Percentiles rank a stretch among this genome's conserved stretches.
Evolutionary conservation across 1,140 invertebrate genomes (phyloP).

Genomic region (Anastrepha ludens): DNA sequence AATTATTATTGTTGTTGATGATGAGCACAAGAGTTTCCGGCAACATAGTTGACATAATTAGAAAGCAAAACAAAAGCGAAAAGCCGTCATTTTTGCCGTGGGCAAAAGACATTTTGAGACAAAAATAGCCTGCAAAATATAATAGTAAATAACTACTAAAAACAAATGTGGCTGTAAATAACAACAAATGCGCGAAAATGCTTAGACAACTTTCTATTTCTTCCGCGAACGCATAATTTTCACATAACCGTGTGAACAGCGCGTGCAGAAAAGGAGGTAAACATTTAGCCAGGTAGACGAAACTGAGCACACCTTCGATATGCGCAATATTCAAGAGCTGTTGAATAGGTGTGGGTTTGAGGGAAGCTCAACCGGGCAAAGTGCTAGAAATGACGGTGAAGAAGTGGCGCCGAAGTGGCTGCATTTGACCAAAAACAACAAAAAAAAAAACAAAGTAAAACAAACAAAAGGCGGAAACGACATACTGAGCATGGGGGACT

Average conservation of each 20-base stretch:
- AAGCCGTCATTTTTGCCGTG: not conserved
- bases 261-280: not conserved
- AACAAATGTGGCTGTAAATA: not conserved
- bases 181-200: not conserved
- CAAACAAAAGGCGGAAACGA: not conserved
- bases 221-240: conserved; percentile 39
- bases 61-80: not conserved
- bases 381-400: not conserved
- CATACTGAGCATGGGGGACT: not conserved
- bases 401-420: not conserved
- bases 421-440: not conserved
- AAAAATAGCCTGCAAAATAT: not conserved
- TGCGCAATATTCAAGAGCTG: not conserved
- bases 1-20: not conserved
- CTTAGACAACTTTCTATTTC: conserved; percentile 18
- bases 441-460: not conserved
- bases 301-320: not conserved
- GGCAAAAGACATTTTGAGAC: not conserved
- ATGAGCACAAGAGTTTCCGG: not conserved
- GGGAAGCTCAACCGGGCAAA: not conserved
- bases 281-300: not conserved
- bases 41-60: not conserved
- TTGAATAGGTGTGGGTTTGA: not conserved
- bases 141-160: not conserved
- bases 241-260: not conserved